Percentiles rank a stretch among this genome's conserved stretches.
Conservation (phyloP, 2,797 vertebrate genomes). For the Podargus strigoides region DNA sequence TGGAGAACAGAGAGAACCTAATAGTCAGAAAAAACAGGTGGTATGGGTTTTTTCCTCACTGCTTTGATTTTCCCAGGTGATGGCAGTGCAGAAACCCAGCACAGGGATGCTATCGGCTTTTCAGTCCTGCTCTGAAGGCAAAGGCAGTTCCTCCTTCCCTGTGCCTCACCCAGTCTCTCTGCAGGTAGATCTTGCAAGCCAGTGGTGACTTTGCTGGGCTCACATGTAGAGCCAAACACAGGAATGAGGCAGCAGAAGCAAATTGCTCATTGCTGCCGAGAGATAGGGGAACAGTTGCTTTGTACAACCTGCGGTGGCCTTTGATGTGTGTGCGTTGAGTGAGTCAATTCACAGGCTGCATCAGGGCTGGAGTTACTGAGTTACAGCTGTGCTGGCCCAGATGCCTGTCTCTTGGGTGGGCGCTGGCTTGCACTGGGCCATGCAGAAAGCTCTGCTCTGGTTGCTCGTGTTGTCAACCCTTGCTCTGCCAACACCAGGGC, state of each 20-base stretch:
- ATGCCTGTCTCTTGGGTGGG: neutral
- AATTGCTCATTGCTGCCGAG: neutral
- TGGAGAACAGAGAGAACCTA: neutral
- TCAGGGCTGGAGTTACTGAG: neutral
- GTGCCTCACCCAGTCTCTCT: neutral
- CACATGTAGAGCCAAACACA: neutral
- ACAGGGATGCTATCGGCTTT: neutral
- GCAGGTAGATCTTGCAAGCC: neutral
- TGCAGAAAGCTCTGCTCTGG: neutral
- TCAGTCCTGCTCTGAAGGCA: neutral
- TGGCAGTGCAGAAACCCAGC: neutral
- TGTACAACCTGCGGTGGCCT: neutral
- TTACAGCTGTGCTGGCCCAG: neutral
- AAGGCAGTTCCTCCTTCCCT: neutral
- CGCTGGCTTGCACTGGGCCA: neutral
- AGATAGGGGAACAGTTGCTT: neutral
- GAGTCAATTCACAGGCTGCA: neutral
- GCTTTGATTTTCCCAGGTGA: neutral
- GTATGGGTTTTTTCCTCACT: rapidly evolving
- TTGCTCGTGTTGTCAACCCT: neutral
- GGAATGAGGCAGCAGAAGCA: neutral
- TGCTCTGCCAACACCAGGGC: neutral
- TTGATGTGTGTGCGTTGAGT: neutral
- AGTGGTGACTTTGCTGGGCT: neutral
- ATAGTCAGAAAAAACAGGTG: neutral